Evolutionary conservation across 2,113 vertebrate genomes (phyloP), one percentile per base, ranked within the genome.

Genomic region (Columbina picui): DNA sequence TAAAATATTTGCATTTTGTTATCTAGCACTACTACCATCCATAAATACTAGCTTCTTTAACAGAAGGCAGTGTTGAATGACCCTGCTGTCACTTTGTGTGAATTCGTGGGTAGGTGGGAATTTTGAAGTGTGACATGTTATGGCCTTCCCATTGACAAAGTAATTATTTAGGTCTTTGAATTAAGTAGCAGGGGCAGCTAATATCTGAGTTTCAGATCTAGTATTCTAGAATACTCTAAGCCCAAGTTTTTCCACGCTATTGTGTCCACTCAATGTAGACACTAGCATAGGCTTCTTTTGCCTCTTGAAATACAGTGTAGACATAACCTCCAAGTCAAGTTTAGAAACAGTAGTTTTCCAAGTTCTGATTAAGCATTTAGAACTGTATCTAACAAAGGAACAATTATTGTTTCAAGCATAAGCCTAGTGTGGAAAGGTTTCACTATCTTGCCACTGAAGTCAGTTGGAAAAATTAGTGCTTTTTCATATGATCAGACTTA

Each of bases 61-160:
- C 12, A 68, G 60, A 63, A 52, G 27, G 4, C 18, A 64, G 7
- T 11, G 5, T 22, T 71, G n/a, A 89, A 39, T 49, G 9, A 71
- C 12, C 10, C 9, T 43, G 17, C 23, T 87, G 16, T 79, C 20
- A 36, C 3, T 78, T 52, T 21, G 18, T 29, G 8, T 69, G 53
- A 56, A 52, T n/a, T 47, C 0, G 0, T 26, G 14, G 5, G 11
- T 34, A 74, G 7, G 12, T 16, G 9, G 12, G 41, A 63, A 49
- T 94, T 88, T 61, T 13, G 32, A 22, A 52, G 5, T 41, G 7
- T 47, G 7, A 26, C 2, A 4, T 9, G 10, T 1, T 12, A 20
- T 14, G 7, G 7, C 6, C 19, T 70, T 74, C 25, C 5, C 3
- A 34, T 34, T 23, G 16, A 38, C 10, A 60, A 34, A 70, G 4